Base-by-base conservation (phyloP, 2,888 invertebrate species). In the Watsonalla cultraria region DNA sequence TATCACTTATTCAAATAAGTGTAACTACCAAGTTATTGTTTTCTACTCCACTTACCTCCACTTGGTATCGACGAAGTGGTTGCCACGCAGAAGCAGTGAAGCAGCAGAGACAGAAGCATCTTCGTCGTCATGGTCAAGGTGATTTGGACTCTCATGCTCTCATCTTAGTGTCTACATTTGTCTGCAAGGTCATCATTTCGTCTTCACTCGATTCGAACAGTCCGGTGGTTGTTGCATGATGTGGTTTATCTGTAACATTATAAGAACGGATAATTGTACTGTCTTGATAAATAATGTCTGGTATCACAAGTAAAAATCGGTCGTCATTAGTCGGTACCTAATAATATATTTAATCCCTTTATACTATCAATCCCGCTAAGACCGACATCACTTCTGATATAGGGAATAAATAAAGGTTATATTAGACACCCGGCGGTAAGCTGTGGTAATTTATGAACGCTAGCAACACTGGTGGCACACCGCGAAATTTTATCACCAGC, bases 11-110 rank as follows among this genome's bases (percentile, higher is more conserved):
- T n/a, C n/a, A n/a, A n/a, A n/a, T n/a, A n/a, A n/a, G n/a, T n/a
- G n/a, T n/a, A n/a, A 45, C 45, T 2, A 6, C 1, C n/a, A 45
- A 9, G 2, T 45, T 45, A 45, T 45, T 45, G 6, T 56, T 56
- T 60, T 51, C 54, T 55, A 45, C 33, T 13, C 13, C 15, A 77
- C 84, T 76, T 59, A 89, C 89, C 87, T 77, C 81, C 84, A 62
- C 79, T 83, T 8, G 83, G 77, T 65, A 87, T 78, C 11, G 87
- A 84, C 33, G 87, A 84, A 53, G 89, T 88, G 64, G 86, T 86
- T 52, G 83, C 83, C 57, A 85, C 83, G 66, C 83, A 88, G 74
- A 87, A 79, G 75, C 85, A 86, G 70, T 87, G 83, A 62, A 87
- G 71, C 62, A 87, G 59, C 63, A 89, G 62, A 0, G 88, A 82